Percentiles rank a stretch among this genome's conserved stretches.
These are phyloP conservation scores for Entomobrya proxima DNA, from an alignment of 2,888 invertebrate species.

Conservation along the genomic window DNA sequence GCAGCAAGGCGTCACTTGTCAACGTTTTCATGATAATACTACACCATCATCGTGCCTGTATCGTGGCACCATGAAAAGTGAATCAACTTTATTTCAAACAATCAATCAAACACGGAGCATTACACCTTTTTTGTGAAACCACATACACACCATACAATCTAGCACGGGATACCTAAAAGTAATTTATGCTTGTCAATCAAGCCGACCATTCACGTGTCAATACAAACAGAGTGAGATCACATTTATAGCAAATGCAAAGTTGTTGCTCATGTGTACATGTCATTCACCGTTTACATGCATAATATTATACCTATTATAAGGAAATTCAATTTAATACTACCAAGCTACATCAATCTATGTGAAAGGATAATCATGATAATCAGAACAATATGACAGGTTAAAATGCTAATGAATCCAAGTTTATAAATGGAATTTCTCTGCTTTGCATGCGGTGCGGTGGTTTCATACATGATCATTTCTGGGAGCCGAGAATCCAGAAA, in stretches of 20 bases:
- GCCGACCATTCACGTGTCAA: slow-evolving; percentile 17
- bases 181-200: slow-evolving; percentile 36
- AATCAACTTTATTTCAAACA: not conserved
- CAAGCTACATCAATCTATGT: too few species aligned
- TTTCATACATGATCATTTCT: too few species aligned
- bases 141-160: not conserved
- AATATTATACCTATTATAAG: too few species aligned
- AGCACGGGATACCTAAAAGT: not conserved
- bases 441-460: too few species aligned
- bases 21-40: too few species aligned
- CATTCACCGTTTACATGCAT: too few species aligned
- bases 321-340: too few species aligned
- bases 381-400: slow-evolving; percentile 29
- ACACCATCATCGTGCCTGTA: not conserved
- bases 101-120: not conserved
- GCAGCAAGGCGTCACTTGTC: too few species aligned
- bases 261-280: not conserved
- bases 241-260: slow-evolving; percentile 15
- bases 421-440: too few species aligned
- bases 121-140: not conserved
- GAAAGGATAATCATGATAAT: not conserved
- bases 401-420: too few species aligned
- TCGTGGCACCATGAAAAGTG: slow-evolving; percentile 11
- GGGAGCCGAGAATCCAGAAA: not conserved
- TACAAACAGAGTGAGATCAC: not conserved